Percentiles rank a stretch among this genome's conserved stretches.
Conservation (phyloP, 2,113 vertebrate genomes). For the Paracanthobrama guichenoti region DNA sequence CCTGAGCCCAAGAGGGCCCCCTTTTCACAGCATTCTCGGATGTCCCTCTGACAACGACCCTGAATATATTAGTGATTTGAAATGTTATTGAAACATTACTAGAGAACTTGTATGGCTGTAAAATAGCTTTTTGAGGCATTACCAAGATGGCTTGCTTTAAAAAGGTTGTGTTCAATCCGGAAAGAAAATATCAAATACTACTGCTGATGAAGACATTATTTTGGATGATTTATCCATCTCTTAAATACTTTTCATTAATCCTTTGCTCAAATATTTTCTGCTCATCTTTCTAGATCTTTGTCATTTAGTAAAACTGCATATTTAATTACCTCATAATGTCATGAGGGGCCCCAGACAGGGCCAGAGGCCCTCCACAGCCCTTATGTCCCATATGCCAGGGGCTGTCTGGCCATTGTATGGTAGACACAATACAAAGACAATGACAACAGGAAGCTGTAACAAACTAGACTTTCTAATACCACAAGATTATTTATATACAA, state of each 20-base stretch:
- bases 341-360: background rate
- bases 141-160: background rate
- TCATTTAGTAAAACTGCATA: background rate
- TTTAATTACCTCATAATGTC: background rate
- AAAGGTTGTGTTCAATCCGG: background rate
- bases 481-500: background rate
- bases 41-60: background rate
- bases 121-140: background rate
- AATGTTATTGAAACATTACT: background rate
- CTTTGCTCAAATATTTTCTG: background rate
- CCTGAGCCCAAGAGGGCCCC: background rate
- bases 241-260: background rate
- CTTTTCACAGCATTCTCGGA: background rate
- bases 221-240: background rate
- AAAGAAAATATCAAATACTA: background rate
- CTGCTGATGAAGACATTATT: background rate
- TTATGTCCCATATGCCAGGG: background rate
- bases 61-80: background rate
- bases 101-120: background rate
- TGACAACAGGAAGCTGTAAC: background rate
- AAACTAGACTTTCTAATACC: background rate
- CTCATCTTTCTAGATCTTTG: background rate
- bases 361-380: background rate
- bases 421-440: constrained; percentile 10
- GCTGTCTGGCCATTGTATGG: background rate